A percentile compares a stretch with the other conserved stretches of the same genome.
phyloP scores from a whole-genome alignment of 1,140 invertebrate genomes.

The Maconellicoccus hirsutus region DNA sequence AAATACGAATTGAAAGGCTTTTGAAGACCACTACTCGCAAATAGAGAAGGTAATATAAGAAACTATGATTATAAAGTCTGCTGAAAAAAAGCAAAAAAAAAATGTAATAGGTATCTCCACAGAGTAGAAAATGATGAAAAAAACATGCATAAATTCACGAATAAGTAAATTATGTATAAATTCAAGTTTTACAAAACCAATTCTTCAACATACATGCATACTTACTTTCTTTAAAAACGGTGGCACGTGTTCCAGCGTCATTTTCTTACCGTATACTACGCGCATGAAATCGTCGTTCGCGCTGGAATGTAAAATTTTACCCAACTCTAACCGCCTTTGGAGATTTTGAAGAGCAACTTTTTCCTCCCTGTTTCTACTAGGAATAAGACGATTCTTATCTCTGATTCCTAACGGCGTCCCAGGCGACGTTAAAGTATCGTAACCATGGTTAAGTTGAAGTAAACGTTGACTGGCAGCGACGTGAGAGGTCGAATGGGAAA shows the following conservation, averaged over 20 bases:
- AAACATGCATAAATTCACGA: too few species aligned
- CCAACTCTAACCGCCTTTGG: neutral
- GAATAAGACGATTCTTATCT: neutral
- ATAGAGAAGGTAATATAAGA: too few species aligned
- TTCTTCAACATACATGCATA: too few species aligned
- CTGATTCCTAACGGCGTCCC: neutral
- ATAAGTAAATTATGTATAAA: too few species aligned
- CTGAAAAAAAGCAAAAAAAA: too few species aligned
- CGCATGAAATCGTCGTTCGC: constrained; percentile 14
- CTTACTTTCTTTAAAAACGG: constrained; percentile 11
- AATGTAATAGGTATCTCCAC: too few species aligned
- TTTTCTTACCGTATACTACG: constrained; percentile 1
- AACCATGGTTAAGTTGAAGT: neutral
- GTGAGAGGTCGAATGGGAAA: neutral
- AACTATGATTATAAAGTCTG: too few species aligned
- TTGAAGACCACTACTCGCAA: too few species aligned
- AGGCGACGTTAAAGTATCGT: neutral
- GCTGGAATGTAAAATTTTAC: constrained; percentile 12
- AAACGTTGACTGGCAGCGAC: constrained; percentile 6
- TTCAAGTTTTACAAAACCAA: too few species aligned
- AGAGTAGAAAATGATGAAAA: too few species aligned
- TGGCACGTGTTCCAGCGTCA: constrained; percentile 1
- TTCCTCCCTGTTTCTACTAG: neutral
- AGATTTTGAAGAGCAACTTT: neutral
- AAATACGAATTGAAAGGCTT: too few species aligned